phyloP scores from a whole-genome alignment of 2,888 invertebrate species.

The Plagodis dolabraria region DNA sequence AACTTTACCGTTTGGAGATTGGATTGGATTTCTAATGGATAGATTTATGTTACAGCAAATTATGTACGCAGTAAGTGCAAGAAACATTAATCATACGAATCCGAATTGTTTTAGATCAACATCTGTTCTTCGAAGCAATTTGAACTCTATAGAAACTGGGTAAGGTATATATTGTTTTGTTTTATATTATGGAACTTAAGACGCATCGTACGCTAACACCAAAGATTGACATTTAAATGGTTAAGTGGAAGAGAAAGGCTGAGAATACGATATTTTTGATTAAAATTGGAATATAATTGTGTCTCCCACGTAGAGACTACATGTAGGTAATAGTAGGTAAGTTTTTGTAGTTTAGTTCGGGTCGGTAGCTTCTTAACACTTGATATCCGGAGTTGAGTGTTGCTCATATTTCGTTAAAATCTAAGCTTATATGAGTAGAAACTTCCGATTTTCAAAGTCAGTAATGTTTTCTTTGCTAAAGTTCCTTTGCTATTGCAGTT shows the following conservation, averaged over 20 bases:
- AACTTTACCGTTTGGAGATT: constrained; percentile 36
- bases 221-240: constrained; percentile 84
- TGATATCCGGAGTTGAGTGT: constrained; percentile 58
- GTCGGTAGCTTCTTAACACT: constrained; percentile 61
- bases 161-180: constrained; percentile 45
- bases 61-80: constrained; percentile 61
- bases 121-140: constrained; percentile 36
- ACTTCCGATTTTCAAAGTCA: too few relatives aligned
- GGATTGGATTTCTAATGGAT: constrained; percentile 32
- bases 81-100: constrained; percentile 80
- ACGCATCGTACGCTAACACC: constrained; percentile 54
- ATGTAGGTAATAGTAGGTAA: constrained; percentile 60
- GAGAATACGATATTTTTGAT: constrained; percentile 81
- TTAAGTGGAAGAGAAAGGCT: constrained; percentile 83
- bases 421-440: constrained; percentile 16
- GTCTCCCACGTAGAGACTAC: constrained; percentile 78
- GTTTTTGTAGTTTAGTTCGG: constrained; percentile 67
- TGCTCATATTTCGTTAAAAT: constrained; percentile 30
- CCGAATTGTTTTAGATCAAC: constrained; percentile 75
- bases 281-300: constrained; percentile 85
- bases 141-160: constrained; percentile 34
- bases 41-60: constrained; percentile 42
- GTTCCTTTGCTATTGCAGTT: too few relatives aligned
- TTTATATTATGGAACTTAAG: constrained; percentile 48
- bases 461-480: too few relatives aligned